These are phyloP conservation scores for Enhydra lutris DNA, from an alignment of 2,113 vertebrate genomes.

Conservation along the genomic window DNA sequence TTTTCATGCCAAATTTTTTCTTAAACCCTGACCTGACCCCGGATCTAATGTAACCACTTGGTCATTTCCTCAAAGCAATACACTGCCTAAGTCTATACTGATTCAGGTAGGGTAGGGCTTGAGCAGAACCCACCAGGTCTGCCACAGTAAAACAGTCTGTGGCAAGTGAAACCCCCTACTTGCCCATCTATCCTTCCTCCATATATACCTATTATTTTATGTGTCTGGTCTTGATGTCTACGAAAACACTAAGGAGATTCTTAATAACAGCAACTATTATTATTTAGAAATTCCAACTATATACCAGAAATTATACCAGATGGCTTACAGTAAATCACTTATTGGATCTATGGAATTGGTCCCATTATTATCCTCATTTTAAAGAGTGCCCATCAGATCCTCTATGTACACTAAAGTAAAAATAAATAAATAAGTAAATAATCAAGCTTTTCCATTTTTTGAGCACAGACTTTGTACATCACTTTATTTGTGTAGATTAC, in stretches of 20 bases:
- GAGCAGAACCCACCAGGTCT: not conserved
- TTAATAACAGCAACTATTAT: not conserved
- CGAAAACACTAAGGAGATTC: not conserved
- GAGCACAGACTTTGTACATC: not conserved
- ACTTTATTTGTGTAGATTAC: slow-evolving; percentile 15
- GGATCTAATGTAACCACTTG: not conserved
- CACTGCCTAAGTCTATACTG: too few relatives aligned
- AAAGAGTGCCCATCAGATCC: not conserved
- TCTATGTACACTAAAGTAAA: not conserved
- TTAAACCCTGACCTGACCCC: not conserved
- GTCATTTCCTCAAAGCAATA: not conserved
- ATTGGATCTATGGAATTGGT: not conserved
- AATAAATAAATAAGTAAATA: not conserved
- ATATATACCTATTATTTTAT: not conserved
- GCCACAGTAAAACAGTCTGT: not conserved
- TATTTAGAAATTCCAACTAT: not conserved
- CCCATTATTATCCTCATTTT: not conserved
- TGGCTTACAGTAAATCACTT: not conserved
- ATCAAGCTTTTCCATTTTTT: not conserved
- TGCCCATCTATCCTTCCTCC: not conserved
- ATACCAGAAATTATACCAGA: not conserved
- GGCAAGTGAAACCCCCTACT: not conserved
- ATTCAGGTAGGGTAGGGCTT: not conserved
- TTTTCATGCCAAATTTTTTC: not conserved
- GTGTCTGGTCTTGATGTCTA: not conserved